Conservation (phyloP, 1,140 invertebrate species). For the Rhopalosiphum maidis region DNA sequence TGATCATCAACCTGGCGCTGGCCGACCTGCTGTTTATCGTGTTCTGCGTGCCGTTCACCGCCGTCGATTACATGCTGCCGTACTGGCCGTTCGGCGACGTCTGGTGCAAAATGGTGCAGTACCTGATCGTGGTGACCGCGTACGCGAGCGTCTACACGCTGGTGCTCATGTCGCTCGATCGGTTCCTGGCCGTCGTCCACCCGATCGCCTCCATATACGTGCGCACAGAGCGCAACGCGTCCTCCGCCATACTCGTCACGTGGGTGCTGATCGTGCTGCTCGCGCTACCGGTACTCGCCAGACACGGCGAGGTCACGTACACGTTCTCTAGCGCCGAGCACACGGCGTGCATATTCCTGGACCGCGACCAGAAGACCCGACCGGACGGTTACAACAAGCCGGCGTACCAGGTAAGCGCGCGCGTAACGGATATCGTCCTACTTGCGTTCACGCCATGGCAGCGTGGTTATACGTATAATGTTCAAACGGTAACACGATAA, state of each 20-base stretch:
- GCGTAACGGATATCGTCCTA: no score
- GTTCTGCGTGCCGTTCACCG: slow-evolving; percentile 95
- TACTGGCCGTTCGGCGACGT: slow-evolving; percentile 90
- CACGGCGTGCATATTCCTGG: slow-evolving; percentile 72
- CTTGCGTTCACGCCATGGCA: no score
- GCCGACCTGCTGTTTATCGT: slow-evolving; percentile 94
- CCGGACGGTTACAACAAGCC: slow-evolving; percentile 72
- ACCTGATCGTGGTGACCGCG: slow-evolving; percentile 85
- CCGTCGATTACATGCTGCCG: slow-evolving; percentile 83
- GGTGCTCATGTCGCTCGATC: slow-evolving; percentile 93
- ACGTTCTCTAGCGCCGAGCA: slow-evolving; percentile 69
- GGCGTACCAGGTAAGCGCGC: slow-evolving; percentile 67
- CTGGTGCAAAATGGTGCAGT: slow-evolving; percentile 90
- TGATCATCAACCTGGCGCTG: slow-evolving; percentile 87
- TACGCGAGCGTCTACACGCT: slow-evolving; percentile 93
- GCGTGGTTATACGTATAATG: no score
- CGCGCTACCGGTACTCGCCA: slow-evolving; percentile 78
- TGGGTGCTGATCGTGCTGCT: slow-evolving; percentile 83
- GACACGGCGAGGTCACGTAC: slow-evolving; percentile 79
- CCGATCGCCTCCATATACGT: slow-evolving; percentile 89
- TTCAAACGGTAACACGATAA: no score
- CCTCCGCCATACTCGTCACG: slow-evolving; percentile 76
- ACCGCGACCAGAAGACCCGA: slow-evolving; percentile 63
- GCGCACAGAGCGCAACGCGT: slow-evolving; percentile 85
- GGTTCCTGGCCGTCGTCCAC: slow-evolving; percentile 94